Conservation (phyloP, 2,113 vertebrate species). For the Oreochromis spilurus region DNA sequence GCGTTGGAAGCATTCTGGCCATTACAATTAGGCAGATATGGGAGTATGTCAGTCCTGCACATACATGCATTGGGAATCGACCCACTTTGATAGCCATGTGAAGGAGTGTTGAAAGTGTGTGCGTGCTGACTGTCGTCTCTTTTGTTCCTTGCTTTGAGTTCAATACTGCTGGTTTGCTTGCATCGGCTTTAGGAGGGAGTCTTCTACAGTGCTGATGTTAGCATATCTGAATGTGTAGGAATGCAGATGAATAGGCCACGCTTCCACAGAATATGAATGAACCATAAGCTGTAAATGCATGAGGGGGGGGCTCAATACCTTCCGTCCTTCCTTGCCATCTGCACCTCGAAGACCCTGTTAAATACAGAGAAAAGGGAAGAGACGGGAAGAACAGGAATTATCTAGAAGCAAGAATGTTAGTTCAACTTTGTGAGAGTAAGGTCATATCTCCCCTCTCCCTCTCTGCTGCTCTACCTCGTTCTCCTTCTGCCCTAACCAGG, state of each 20-base stretch:
- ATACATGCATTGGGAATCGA: not conserved
- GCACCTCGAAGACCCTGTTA: constrained; percentile 61
- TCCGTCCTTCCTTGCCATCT: constrained; percentile 64
- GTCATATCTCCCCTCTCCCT: constrained; percentile 10
- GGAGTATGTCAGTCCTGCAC: not conserved
- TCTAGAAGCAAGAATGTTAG: constrained; percentile 11
- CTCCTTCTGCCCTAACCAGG: constrained; percentile 51
- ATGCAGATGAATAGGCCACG: constrained; percentile 27
- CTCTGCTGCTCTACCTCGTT: not conserved
- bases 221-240: constrained; percentile 23
- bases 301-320: constrained; percentile 51
- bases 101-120: not conserved
- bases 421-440: constrained; percentile 27
- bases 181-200: constrained; percentile 7
- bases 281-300: constrained; percentile 1
- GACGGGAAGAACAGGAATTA: not conserved
- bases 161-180: not conserved
- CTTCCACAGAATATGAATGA: constrained; percentile 43
- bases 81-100: not conserved
- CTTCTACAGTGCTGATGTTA: constrained; percentile 28
- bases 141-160: not conserved
- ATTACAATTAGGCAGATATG: not conserved
- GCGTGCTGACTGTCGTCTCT: not conserved
- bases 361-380: not conserved
- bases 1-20: not conserved